phyloP scores from a whole-genome alignment of 2,797 vertebrate species.

The Florisuga fusca region DNA sequence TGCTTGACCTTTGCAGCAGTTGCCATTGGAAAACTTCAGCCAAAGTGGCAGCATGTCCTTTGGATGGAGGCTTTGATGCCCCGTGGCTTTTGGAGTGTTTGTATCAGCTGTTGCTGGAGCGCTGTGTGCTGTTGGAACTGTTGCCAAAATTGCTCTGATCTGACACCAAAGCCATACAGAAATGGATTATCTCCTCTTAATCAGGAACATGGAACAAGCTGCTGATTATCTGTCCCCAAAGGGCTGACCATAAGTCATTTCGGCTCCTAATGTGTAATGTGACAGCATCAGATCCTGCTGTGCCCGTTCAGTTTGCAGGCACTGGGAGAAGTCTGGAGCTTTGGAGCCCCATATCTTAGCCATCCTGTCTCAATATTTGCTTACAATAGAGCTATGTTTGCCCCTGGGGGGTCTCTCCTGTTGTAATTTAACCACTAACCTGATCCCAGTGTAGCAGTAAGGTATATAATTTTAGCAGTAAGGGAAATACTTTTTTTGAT shows the following conservation, averaged over 20 bases:
- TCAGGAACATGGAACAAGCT: constrained; percentile 10
- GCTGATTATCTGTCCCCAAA: constrained; percentile 8
- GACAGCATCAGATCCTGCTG: not conserved
- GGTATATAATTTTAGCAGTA: not conserved
- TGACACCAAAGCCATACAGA: constrained; percentile 22
- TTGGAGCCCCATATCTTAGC: not conserved
- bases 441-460: not conserved
- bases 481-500: not conserved
- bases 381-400: not conserved
- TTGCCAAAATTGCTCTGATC: constrained; percentile 61
- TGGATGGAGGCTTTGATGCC: not conserved
- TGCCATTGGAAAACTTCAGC: constrained; percentile 9
- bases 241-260: constrained; percentile 20
- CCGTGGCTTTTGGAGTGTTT: not conserved
- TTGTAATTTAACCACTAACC: not conserved
- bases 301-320: fast-evolving
- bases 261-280: not conserved
- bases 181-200: constrained; percentile 61
- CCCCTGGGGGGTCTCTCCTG: not conserved
- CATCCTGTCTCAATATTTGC: constrained; percentile 21
- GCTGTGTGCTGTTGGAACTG: not conserved
- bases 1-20: constrained; percentile 63
- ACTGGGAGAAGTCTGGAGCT: not conserved
- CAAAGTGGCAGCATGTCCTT: not conserved
- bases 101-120: constrained; percentile 45